Conservation (phyloP, 2,797 vertebrate species). For the Chiroxiphia lanceolata region DNA sequence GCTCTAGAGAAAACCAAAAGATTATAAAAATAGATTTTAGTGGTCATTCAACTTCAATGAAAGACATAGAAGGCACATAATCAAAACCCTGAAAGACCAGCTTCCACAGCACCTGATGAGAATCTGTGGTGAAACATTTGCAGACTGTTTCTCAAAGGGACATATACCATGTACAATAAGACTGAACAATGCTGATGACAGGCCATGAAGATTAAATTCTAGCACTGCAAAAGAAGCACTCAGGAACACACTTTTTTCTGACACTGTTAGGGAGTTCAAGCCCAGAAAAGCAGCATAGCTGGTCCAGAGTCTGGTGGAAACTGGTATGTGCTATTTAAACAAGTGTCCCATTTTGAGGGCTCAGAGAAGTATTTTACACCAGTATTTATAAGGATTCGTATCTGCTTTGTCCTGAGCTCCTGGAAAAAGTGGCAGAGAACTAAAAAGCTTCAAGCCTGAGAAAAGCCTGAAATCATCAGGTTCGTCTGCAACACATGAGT, state of each 20-base stretch:
- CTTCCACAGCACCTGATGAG: neutral
- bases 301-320: neutral
- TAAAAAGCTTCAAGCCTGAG: neutral
- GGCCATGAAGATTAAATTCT: neutral
- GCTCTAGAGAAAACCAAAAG: neutral
- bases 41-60: neutral
- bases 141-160: neutral
- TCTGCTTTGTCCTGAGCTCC: neutral
- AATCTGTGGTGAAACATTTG: neutral
- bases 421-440: neutral
- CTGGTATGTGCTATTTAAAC: neutral
- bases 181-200: neutral
- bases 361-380: neutral
- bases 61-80: neutral
- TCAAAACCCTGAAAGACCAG: neutral
- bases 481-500: neutral
- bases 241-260: neutral
- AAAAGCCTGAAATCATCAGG: neutral
- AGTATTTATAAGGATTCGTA: neutral
- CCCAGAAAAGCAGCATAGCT: neutral
- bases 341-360: neutral
- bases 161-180: neutral
- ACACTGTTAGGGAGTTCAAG: neutral
- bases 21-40: neutral
- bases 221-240: neutral